Evolutionary conservation across 2,113 vertebrate genomes (phyloP).

Genomic region (Eptatretus burgeri): DNA sequence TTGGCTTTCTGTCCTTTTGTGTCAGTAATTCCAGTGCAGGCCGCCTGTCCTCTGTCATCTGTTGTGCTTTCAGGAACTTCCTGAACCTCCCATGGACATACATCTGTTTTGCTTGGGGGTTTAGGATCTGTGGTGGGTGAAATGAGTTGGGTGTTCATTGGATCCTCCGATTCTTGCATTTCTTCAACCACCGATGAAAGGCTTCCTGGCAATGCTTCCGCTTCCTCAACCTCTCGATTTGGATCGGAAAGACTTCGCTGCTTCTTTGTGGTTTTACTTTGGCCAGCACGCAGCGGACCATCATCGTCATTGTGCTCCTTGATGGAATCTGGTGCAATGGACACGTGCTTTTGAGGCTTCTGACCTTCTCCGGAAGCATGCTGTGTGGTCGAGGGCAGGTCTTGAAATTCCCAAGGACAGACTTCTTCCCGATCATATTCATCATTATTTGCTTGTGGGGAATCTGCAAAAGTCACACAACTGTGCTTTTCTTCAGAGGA

Average conservation of each 20-base stretch:
- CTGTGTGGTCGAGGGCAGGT: conserved; percentile 12
- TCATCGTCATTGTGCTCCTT: too few relatives aligned
- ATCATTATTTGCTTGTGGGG: conserved; percentile 14
- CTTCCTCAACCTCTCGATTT: conserved; percentile 10
- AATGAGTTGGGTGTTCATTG: too few relatives aligned
- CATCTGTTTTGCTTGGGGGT: conserved; percentile 12
- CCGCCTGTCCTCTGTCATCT: not conserved
- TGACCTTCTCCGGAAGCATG: conserved; percentile 10
- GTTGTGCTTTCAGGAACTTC: not conserved
- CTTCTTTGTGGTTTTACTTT: not conserved
- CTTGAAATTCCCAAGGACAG: conserved; percentile 20
- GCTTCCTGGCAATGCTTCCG: conserved; percentile 11
- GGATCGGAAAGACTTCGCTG: not conserved
- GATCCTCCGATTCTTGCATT: conserved; percentile 3
- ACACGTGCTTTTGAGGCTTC: conserved; percentile 25
- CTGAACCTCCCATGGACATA: conserved; percentile 18
- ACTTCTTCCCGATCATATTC: conserved; percentile 16
- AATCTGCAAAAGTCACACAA: conserved; percentile 7
- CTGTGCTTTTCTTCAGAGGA: conserved; percentile 11
- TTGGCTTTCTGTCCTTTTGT: not conserved
- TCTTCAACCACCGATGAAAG: not conserved
- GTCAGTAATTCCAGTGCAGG: not conserved
- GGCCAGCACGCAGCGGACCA: conserved; percentile 10
- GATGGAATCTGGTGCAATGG: conserved; percentile 15
- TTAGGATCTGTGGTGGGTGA: not conserved